phyloP scores from a whole-genome alignment of 2,888 invertebrate species.

The Coelinius sp. region DNA sequence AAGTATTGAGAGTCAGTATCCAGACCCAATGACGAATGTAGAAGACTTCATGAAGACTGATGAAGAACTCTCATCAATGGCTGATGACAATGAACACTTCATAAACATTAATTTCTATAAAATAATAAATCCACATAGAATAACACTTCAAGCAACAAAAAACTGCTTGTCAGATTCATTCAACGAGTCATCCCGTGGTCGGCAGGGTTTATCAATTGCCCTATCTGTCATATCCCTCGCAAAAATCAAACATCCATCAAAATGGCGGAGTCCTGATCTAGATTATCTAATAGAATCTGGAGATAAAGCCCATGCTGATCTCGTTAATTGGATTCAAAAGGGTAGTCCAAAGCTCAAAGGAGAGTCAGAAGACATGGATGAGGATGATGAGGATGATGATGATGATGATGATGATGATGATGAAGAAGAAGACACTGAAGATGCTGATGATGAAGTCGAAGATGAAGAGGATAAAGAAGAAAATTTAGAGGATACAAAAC shows the following conservation, averaged over 20 bases:
- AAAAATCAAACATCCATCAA: conserved; percentile 50
- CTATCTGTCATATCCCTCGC: conserved; percentile 56
- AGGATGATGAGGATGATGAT: conserved; percentile 38
- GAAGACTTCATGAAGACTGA: conserved; percentile 55
- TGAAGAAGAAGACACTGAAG: conserved; percentile 46
- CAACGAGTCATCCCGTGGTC: conserved; percentile 50
- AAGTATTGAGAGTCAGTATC: conserved; percentile 53
- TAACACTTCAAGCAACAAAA: conserved; percentile 57
- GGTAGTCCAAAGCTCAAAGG: conserved; percentile 47
- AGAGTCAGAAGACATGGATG: conserved; percentile 24
- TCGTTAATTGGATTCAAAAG: conserved; percentile 54
- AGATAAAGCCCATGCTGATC: conserved; percentile 49
- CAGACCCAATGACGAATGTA: conserved; percentile 56
- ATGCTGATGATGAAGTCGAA: conserved; percentile 46
- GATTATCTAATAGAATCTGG: conserved; percentile 57
- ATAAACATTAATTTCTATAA: conserved; percentile 50
- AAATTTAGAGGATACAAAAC: conserved; percentile 48
- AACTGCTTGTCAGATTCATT: conserved; percentile 54
- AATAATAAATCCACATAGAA: conserved; percentile 55
- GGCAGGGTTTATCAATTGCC: conserved; percentile 59
- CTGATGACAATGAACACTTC: conserved; percentile 1
- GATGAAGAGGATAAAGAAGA: conserved; percentile 46
- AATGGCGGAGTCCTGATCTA: conserved; percentile 60
- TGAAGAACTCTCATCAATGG: conserved; percentile 50
- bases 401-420: conserved; percentile 42